Base-by-base conservation (phyloP, 2,888 invertebrate genomes). In the Polylopha cassiicola region DNA sequence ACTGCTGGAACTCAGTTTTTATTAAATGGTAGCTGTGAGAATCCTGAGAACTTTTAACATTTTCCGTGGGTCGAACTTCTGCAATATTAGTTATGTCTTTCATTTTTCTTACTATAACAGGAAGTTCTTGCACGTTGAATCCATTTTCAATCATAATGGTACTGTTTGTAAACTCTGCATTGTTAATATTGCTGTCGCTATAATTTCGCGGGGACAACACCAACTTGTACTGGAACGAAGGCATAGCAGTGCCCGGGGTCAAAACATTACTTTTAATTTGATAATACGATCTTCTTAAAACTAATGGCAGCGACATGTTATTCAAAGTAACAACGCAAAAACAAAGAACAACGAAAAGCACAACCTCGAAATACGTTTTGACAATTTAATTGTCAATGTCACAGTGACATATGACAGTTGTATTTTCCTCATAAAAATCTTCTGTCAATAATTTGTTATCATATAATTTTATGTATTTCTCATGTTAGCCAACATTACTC, bases 121-220 rank as follows among this genome's bases (percentile, higher is more conserved):
- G 91, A 29, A 92, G 77, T 63, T 92, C 92, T 53, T 89, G 88
- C 11, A 92, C 90, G 37, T 87, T 85, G n/a, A 81, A 71, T 3
- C 91, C 91, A 61, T 90, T 90, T 72, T 92, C 91, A 36, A 90
- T 73, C 27, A 92, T 65, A 39, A 91, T 88, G 5, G 88, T 88
- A 47, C 76, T 81, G 32, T 65, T 73, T 37, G 63, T 70, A 44
- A 75, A 76, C 46, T 79, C 77, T 31, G 69, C 65, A 49, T 60
- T 64, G 48, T 56, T 62, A 21, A 57, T 54, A 51, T 73, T 77
- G 17, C 77, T 74, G 46, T 79, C 79, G 53, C 70, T 64, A 32
- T 63, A 65, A 31, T 46, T 58, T 46, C 80, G 66, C 43, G 43
- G 33, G 34, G 39, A 37, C 3, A 38, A 27, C 8, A 51, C 30